These are phyloP conservation scores for Cecidostiba fungosa DNA, from an alignment of 2,888 invertebrate species.

Conservation along the genomic window DNA sequence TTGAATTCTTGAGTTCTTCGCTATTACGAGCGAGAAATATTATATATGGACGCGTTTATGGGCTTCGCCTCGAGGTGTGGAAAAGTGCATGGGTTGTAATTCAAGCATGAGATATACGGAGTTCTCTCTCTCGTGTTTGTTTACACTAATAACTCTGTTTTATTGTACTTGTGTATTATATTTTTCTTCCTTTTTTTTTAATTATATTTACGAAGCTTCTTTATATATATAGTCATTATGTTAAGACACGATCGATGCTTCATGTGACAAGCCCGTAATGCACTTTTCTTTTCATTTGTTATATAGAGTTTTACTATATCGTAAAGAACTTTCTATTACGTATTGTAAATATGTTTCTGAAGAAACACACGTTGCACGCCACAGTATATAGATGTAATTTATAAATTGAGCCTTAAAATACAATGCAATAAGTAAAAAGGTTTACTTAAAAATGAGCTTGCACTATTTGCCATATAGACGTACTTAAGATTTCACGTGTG, in stretches of 20 bases:
- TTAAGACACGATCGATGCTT: background rate
- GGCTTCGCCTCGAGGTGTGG: background rate
- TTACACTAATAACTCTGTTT: conserved; percentile 4
- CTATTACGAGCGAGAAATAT: background rate
- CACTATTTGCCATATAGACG: too few species aligned
- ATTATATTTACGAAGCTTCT: background rate
- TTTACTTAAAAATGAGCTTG: too few species aligned
- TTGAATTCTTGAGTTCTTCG: conserved; percentile 24
- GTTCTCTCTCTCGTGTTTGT: background rate
- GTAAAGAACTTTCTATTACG: conserved; percentile 7
- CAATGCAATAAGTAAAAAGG: too few species aligned
- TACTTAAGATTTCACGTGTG: too few species aligned
- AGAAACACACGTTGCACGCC: background rate
- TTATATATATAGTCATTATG: background rate
- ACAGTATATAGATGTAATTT: too few species aligned
- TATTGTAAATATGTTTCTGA: background rate
- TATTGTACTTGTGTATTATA: background rate
- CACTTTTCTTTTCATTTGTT: background rate
- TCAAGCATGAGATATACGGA: too few species aligned
- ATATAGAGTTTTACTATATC: background rate
- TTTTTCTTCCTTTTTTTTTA: too few species aligned
- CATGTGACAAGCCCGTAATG: background rate
- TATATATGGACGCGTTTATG: background rate
- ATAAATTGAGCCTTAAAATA: too few species aligned
- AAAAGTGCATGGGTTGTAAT: background rate